These are phyloP conservation scores for Orthosia gothica DNA, from an alignment of 2,888 invertebrate species.

Conservation along the genomic window DNA sequence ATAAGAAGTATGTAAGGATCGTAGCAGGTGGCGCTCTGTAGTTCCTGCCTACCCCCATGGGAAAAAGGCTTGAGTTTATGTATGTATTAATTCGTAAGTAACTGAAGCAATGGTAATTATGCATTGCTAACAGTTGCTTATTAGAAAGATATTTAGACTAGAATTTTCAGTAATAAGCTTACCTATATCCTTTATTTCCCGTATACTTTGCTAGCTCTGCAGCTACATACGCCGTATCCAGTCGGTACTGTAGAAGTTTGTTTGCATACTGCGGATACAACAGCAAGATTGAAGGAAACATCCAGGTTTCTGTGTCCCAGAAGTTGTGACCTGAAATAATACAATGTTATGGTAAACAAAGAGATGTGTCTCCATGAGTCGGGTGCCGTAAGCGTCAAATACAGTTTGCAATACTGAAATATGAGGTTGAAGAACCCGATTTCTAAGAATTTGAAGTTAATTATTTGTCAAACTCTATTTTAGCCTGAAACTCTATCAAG, in stretches of 20 bases:
- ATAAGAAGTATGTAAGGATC: too few relatives aligned
- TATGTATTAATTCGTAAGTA: too few relatives aligned
- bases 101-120: not conserved
- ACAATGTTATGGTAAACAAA: not conserved
- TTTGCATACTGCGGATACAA: slow-evolving; percentile 89
- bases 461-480: too few relatives aligned
- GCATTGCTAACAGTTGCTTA: not conserved
- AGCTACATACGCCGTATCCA: slow-evolving; percentile 88
- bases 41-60: too few relatives aligned
- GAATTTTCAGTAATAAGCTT: not conserved
- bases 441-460: too few relatives aligned
- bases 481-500: too few relatives aligned
- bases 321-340: slow-evolving; percentile 91
- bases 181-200: slow-evolving; percentile 91
- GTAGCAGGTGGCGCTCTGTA: too few relatives aligned
- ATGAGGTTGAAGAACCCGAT: not conserved
- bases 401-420: not conserved
- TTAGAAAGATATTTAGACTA: not conserved
- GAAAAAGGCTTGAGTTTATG: too few relatives aligned
- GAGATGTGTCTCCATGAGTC: not conserved
- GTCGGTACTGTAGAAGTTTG: slow-evolving; percentile 89
- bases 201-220: slow-evolving; percentile 87
- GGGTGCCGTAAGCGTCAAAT: not conserved
- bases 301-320: slow-evolving; percentile 93
- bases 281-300: slow-evolving; percentile 91